Conservation (phyloP, 2,888 invertebrate species). For the Drosophila prolongata region DNA sequence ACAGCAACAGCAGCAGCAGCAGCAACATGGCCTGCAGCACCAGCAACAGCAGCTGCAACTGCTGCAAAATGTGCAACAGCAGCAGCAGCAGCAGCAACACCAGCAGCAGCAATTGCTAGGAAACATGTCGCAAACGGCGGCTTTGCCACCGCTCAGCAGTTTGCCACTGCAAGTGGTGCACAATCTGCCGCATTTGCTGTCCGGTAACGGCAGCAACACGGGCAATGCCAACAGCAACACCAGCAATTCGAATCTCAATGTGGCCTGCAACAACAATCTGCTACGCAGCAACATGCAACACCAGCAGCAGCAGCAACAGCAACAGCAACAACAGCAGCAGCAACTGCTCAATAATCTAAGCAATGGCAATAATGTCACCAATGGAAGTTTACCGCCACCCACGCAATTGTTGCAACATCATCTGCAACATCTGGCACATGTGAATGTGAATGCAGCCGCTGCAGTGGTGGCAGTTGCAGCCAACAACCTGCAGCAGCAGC, state of each 20-base stretch:
- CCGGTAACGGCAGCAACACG: conserved; percentile 44
- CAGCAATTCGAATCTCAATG: conserved; percentile 44
- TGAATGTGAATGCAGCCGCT: conserved; percentile 78
- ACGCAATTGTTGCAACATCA: conserved; percentile 84
- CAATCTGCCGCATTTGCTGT: conserved; percentile 83
- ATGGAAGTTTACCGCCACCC: conserved; percentile 79
- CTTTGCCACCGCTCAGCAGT: conserved; percentile 82
- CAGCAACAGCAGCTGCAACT: conserved; percentile 80
- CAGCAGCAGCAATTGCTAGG: conserved; percentile 81
- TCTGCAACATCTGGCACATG: conserved; percentile 84
- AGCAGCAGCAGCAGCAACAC: conserved; percentile 76
- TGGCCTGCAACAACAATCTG: conserved; percentile 52
- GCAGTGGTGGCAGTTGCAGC: conserved; percentile 78
- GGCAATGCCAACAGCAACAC: conserved; percentile 36
- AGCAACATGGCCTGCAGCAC: conserved; percentile 75
- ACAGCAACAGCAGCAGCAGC: conserved; percentile 70
- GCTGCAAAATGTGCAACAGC: conserved; percentile 76
- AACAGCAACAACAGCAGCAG: conserved; percentile 49
- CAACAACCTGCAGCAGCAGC: conserved; percentile 70
- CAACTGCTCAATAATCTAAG: conserved; percentile 48
- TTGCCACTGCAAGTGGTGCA: conserved; percentile 84
- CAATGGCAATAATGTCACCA: conserved; percentile 53
- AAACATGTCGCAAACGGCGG: conserved; percentile 76
- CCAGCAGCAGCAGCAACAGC: conserved; percentile 52
- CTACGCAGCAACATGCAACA: conserved; percentile 80